Conservation (phyloP, 2,113 vertebrate genomes). For the Melanerpes aurifrons region DNA sequence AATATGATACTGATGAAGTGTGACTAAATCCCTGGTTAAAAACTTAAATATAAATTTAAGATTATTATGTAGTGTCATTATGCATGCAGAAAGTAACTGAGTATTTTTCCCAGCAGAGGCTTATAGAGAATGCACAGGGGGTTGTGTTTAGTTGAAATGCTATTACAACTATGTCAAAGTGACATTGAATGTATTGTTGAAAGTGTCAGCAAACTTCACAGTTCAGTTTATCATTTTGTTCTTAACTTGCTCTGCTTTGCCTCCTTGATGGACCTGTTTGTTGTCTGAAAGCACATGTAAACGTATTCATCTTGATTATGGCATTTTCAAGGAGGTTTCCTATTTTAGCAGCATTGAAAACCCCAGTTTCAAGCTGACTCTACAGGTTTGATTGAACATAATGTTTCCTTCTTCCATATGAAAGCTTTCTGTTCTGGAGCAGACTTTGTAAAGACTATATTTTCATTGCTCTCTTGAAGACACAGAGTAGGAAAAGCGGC, state of each 20-base stretch:
- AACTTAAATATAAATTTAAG: not conserved
- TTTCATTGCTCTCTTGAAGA: not conserved
- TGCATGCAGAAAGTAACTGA: constrained; percentile 29
- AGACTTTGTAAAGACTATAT: not conserved
- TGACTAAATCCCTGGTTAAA: constrained; percentile 69
- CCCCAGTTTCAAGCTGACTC: not conserved
- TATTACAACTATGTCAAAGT: not conserved
- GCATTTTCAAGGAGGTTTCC: not conserved
- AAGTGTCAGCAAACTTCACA: not conserved
- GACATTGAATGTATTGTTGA: not conserved
- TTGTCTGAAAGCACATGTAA: not conserved
- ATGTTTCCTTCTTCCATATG: not conserved
- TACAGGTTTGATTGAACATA: not conserved
- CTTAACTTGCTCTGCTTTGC: not conserved
- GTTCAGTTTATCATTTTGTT: not conserved
- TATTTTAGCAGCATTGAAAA: not conserved
- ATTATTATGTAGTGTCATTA: constrained; percentile 26
- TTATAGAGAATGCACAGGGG: not conserved
- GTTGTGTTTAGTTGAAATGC: constrained; percentile 32
- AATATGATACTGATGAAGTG: constrained; percentile 71
- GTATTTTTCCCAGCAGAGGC: constrained; percentile 1
- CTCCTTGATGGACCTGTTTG: not conserved
- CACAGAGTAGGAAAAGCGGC: not conserved
- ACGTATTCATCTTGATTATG: not conserved
- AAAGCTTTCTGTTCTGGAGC: not conserved